Percentiles rank a stretch among this genome's conserved stretches.
Evolutionary conservation across 2,888 invertebrate genomes (phyloP).

Genomic region (Hesperia comma): DNA sequence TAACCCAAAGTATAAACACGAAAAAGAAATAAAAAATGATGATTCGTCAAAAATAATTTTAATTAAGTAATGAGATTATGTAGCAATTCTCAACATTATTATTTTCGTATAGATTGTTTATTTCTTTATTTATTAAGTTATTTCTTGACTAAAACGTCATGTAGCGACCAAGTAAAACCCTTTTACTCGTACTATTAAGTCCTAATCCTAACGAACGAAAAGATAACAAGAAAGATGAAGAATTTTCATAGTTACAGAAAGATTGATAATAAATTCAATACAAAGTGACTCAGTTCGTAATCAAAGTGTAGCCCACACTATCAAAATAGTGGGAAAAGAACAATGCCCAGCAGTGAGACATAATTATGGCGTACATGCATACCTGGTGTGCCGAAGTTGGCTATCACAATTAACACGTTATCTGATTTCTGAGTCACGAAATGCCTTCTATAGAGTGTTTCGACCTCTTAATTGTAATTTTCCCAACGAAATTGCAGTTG

Average conservation of each 20-base stretch:
- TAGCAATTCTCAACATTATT: too few relatives aligned
- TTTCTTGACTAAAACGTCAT: too few relatives aligned
- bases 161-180: too few relatives aligned
- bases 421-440: constrained; percentile 27
- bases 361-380: constrained; percentile 5
- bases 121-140: too few relatives aligned
- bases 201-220: too few relatives aligned
- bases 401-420: constrained; percentile 27
- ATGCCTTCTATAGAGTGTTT: constrained; percentile 21
- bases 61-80: too few relatives aligned
- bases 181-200: too few relatives aligned
- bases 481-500: constrained; percentile 33
- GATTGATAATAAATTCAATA: too few relatives aligned
- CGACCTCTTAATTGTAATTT: constrained; percentile 35
- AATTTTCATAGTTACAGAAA: too few relatives aligned
- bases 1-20: background rate
- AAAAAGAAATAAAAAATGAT: background rate
- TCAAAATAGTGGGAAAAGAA: background rate
- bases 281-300: too few relatives aligned
- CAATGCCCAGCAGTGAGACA: background rate
- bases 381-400: constrained; percentile 10
- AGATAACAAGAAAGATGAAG: too few relatives aligned
- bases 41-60: background rate
- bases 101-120: too few relatives aligned
- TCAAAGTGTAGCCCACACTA: background rate